Evolutionary conservation across 2,797 vertebrate genomes (phyloP).

Genomic region (Cyclura pinguis): DNA sequence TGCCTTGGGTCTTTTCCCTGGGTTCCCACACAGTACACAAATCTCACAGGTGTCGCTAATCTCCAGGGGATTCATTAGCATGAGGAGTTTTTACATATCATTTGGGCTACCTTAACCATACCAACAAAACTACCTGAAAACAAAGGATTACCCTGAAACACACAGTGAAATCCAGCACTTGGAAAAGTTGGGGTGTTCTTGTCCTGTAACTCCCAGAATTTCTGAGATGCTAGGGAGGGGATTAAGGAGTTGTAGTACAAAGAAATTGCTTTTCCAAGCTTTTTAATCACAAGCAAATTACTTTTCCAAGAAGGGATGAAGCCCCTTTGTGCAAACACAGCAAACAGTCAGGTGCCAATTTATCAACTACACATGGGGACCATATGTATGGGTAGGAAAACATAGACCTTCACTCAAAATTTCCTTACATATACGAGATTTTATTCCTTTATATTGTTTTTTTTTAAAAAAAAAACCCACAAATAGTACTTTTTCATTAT

Average conservation of each 20-base stretch:
- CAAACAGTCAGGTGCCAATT: too few relatives aligned
- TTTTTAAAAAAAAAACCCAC: background rate
- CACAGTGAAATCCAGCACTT: too few relatives aligned
- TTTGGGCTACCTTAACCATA: background rate
- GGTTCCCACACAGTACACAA: background rate
- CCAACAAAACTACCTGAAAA: background rate
- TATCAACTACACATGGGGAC: background rate
- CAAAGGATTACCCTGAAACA: background rate
- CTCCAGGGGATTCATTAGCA: background rate
- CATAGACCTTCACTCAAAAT: too few relatives aligned
- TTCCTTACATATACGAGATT: too few relatives aligned
- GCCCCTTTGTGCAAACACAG: background rate
- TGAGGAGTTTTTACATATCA: background rate
- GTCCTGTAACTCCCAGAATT: background rate
- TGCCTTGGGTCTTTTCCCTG: background rate
- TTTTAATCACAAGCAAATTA: too few relatives aligned
- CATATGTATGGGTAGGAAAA: background rate
- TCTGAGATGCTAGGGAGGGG: background rate
- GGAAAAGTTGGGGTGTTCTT: too few relatives aligned
- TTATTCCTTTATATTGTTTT: background rate
- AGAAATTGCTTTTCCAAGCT: too few relatives aligned
- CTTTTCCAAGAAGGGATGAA: background rate
- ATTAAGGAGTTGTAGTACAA: too few relatives aligned
- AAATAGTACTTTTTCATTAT: background rate
- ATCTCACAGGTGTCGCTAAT: slow-evolving; percentile 3